Evolutionary conservation across 2,113 vertebrate species (phyloP), one percentile per base, ranked within the genome.

Genomic region (Lycocorax pyrrhopterus): DNA sequence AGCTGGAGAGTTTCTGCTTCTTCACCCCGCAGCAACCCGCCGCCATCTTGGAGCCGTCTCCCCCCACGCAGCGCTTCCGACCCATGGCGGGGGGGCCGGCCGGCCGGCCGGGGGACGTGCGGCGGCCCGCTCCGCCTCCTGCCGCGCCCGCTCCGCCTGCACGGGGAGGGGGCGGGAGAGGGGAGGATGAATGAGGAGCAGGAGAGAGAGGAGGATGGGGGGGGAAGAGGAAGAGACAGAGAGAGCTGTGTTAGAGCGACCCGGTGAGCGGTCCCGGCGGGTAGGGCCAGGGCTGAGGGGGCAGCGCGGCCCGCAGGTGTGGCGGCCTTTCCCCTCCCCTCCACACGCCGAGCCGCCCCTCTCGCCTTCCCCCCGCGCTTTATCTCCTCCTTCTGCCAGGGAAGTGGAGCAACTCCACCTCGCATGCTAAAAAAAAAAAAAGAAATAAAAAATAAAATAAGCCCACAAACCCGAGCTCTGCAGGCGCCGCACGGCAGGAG

Each of bases 1-100:
- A 99, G 97, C 99, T 99, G 98, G 99, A 99, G 98, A 99, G 99
- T 98, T 99, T 99, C 99, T 99, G 99, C 98, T 99, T 99, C 99
- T 99, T 99, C 99, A 99, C 99, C 99, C 99, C 99, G 98, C 99
- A 99, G 99, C 99, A 99, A 98, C 99, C 99, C 98, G 99, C 99
- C 99, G 99, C 99, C 99, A 99, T 99, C 99, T 99, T 99, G 99
- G 98, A 99, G 98, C 98, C 94, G 84, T 96, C 97, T 98, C 97
- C 97, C 97, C 98, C 98, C 98, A 99, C 99, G 99, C 99, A 99
- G 98, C 98, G 99, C 98, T 99, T 99, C 99, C 99, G 99, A 99
- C 99, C 99, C 99, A 99, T 99, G 98, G 99, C 99, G 97, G 97
- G 94, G 95, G 97, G 97, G 94, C 95, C 96, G 96, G 96, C 87